phyloP scores from a whole-genome alignment of 2,888 invertebrate species.

The Fissipunctia ypsillon region DNA sequence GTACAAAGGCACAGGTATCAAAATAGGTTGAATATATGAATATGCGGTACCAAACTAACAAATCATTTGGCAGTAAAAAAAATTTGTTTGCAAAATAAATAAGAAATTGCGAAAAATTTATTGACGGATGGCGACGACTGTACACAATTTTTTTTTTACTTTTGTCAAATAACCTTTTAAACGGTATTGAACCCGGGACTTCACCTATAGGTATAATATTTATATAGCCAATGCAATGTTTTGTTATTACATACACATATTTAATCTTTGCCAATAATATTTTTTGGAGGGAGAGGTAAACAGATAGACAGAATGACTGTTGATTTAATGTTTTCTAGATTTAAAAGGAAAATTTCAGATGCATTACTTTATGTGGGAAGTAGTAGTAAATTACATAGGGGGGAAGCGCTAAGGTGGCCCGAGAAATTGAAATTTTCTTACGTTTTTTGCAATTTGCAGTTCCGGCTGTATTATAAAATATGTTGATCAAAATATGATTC shows the following conservation, averaged over 20 bases:
- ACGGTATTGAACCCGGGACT: slow-evolving; percentile 34
- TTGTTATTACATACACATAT: slow-evolving; percentile 39
- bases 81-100: slow-evolving; percentile 34
- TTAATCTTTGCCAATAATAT: slow-evolving; percentile 41
- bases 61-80: not conserved
- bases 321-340: slow-evolving; percentile 26
- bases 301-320: slow-evolving; percentile 16
- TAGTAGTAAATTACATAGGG: no score
- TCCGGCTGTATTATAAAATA: no score
- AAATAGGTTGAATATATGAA: not conserved
- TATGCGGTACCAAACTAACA: not conserved
- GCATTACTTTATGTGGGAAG: no score
- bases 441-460: no score
- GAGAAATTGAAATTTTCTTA: no score
- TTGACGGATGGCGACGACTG: not conserved
- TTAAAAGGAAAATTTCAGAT: slow-evolving; percentile 2
- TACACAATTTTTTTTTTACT: not conserved
- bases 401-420: no score
- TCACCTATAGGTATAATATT: slow-evolving; percentile 36
- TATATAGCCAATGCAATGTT: slow-evolving; percentile 40
- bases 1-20: not conserved
- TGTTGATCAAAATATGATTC: no score
- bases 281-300: slow-evolving; percentile 33
- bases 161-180: slow-evolving; percentile 5
- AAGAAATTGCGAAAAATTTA: slow-evolving; percentile 22